Conservation (phyloP, 2,797 vertebrate species). For the Pangasius mekongensis region DNA sequence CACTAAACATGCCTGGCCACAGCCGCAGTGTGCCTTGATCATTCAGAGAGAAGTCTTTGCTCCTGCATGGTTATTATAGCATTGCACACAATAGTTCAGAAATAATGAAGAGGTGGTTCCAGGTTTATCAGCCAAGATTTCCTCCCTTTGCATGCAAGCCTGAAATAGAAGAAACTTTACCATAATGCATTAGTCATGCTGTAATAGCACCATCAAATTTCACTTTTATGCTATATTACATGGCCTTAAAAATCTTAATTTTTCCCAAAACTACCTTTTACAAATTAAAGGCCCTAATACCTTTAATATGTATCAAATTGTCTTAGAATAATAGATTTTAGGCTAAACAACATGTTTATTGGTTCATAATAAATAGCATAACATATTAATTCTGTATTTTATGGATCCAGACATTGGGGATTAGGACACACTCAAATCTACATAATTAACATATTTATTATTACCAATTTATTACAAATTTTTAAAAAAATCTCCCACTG, state of each 20-base stretch:
- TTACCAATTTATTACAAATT: neutral
- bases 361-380: neutral
- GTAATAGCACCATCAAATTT: neutral
- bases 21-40: neutral
- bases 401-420: neutral
- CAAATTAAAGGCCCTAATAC: neutral
- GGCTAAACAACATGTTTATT: neutral
- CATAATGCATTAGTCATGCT: neutral
- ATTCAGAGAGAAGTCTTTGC: neutral
- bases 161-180: neutral
- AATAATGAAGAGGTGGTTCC: neutral
- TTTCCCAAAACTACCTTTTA: neutral
- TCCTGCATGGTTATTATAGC: neutral
- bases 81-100: neutral
- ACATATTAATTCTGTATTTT: neutral
- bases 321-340: neutral
- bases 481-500: neutral
- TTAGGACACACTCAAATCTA: neutral
- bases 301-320: neutral
- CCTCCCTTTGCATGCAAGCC: neutral
- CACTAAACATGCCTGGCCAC: constrained; percentile 48
- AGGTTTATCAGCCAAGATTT: neutral
- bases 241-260: neutral
- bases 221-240: neutral
- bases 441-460: neutral